phyloP scores from a whole-genome alignment of 2,888 invertebrate genomes.

The Drosophila lutescens region DNA sequence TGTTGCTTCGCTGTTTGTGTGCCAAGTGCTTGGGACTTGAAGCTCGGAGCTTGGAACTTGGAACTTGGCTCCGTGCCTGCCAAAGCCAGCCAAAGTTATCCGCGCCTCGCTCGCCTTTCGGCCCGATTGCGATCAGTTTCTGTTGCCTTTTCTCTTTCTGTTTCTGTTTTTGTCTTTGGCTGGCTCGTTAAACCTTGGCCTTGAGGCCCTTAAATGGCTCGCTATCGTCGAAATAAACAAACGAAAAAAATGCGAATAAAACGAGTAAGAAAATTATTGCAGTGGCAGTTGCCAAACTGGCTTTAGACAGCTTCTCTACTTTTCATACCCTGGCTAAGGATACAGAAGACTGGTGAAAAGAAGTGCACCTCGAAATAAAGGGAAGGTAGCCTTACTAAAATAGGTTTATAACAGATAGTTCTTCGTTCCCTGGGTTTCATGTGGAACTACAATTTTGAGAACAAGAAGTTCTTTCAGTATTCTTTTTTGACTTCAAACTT shows the following conservation, averaged over 20 bases:
- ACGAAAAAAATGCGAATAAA: conserved; percentile 13
- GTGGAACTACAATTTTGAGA: no score
- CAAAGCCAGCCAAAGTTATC: neutral
- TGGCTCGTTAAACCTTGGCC: conserved; percentile 78
- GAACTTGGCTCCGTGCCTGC: conserved; percentile 31
- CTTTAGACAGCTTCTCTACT: conserved; percentile 19
- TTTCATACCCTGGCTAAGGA: conserved; percentile 10
- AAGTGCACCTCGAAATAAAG: neutral
- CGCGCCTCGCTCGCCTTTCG: conserved; percentile 25
- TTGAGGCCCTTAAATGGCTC: conserved; percentile 81
- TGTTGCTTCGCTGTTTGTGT: conserved; percentile 48
- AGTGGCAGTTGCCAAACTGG: conserved; percentile 42
- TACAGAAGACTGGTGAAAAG: neutral
- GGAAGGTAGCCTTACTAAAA: no score
- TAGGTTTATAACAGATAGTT: no score
- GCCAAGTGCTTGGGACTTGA: conserved; percentile 48
- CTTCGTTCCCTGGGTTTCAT: no score
- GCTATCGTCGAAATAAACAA: conserved; percentile 33
- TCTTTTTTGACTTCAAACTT: no score
- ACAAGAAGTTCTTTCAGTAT: no score
- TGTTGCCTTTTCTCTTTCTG: conserved; percentile 34
- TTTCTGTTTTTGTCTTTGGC: conserved; percentile 35
- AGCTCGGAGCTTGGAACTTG: conserved; percentile 7
- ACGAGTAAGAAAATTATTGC: conserved; percentile 26
- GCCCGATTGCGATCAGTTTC: conserved; percentile 63